phyloP scores from a whole-genome alignment of 1,140 invertebrate genomes.

The Nautilus pompilius region DNA sequence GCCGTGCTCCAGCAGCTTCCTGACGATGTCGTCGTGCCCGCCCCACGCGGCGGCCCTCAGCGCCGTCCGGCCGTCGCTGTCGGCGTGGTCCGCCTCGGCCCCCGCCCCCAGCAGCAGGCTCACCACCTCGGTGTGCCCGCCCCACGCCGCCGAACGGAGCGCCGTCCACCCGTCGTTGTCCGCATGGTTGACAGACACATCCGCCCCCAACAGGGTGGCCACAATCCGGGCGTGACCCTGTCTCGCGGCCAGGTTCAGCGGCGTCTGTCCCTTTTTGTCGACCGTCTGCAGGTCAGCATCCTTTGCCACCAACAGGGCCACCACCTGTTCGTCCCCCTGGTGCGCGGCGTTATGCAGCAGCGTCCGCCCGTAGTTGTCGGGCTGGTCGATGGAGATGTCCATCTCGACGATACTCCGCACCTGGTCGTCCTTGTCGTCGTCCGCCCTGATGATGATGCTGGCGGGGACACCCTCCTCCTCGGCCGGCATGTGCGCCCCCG shows the following conservation, averaged over 20 bases:
- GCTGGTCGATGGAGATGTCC: slow-evolving; percentile 31
- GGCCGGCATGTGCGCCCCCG: slow-evolving; percentile 38
- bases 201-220: slow-evolving; percentile 36
- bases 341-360: slow-evolving; percentile 70
- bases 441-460: too few species aligned
- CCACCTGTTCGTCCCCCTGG: slow-evolving; percentile 74
- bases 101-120: slow-evolving; percentile 73
- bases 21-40: slow-evolving; percentile 87
- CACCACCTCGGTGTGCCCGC: slow-evolving; percentile 73
- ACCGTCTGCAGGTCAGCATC: slow-evolving; percentile 80
- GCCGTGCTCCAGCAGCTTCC: slow-evolving; percentile 77
- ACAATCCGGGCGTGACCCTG: slow-evolving; percentile 60
- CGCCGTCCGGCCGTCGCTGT: slow-evolving; percentile 79
- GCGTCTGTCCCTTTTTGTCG: slow-evolving; percentile 76
- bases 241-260: slow-evolving; percentile 71
- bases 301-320: slow-evolving; percentile 71
- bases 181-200: slow-evolving; percentile 50
- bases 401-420: slow-evolving; percentile 20
- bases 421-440: slow-evolving; percentile 19
- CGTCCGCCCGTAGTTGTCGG: slow-evolving; percentile 63
- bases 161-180: slow-evolving; percentile 59
- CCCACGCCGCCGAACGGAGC: slow-evolving; percentile 74
- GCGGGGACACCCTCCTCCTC: slow-evolving; percentile 19
- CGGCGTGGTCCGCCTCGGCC: slow-evolving; percentile 77
- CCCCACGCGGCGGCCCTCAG: slow-evolving; percentile 89